Evolutionary conservation across 2,888 invertebrate species (phyloP).

Genomic region (Nysson spinosus): DNA sequence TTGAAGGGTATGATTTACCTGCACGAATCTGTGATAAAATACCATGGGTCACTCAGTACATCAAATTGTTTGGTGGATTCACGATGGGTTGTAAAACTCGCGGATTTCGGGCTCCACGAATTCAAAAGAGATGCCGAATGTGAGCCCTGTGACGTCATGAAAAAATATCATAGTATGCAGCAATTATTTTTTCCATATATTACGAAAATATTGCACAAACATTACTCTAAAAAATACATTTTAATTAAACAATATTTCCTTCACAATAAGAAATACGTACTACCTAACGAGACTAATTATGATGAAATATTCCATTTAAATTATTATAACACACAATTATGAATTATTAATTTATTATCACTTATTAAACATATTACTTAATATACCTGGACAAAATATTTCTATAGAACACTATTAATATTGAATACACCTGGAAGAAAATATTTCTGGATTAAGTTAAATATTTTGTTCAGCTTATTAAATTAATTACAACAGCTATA

Average conservation of each 20-base stretch:
- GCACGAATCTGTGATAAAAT: conserved; percentile 91
- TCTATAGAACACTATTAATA: too few species aligned
- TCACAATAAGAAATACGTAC: too few species aligned
- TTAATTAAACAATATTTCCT: too few species aligned
- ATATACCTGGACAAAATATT: background rate
- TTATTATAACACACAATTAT: background rate
- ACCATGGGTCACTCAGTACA: conserved; percentile 92
- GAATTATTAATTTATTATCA: background rate
- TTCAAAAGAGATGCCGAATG: conserved; percentile 88
- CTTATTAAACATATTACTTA: background rate
- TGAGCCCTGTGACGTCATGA: conserved; percentile 81
- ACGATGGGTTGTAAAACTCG: conserved; percentile 94
- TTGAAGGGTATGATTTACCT: conserved; percentile 92
- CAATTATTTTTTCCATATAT: background rate
- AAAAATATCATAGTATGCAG: conserved; percentile 84
- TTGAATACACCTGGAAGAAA: too few species aligned
- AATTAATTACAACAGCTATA: too few species aligned
- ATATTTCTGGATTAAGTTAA: too few species aligned
- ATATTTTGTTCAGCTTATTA: too few species aligned
- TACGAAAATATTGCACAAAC: too few species aligned
- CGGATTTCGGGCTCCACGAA: conserved; percentile 94
- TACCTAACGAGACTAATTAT: too few species aligned
- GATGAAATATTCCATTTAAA: background rate
- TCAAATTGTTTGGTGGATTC: conserved; percentile 97
- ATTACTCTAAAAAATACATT: too few species aligned